phyloP scores from a whole-genome alignment of 2,113 vertebrate species.

The Hypomesus transpacificus region DNA sequence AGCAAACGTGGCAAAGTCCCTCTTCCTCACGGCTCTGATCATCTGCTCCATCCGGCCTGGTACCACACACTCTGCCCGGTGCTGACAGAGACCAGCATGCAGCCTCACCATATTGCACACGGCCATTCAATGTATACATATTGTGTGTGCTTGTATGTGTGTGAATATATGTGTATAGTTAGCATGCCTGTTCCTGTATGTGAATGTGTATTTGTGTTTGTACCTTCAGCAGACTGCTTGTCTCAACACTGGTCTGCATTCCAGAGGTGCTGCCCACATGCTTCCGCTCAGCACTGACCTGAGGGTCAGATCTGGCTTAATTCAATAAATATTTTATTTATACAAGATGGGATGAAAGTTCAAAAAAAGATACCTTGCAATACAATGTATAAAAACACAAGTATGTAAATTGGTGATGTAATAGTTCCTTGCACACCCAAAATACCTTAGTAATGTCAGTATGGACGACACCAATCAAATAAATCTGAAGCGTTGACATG shows the following conservation, averaged over 20 bases:
- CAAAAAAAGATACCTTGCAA: no score
- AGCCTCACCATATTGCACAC: not conserved
- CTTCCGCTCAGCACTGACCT: slow-evolving; percentile 88
- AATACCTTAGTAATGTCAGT: no score
- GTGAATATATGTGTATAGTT: not conserved
- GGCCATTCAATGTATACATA: not conserved
- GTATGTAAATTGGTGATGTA: no score
- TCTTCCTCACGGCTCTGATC: slow-evolving; percentile 70
- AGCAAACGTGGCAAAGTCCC: slow-evolving; percentile 83
- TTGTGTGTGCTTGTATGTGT: not conserved
- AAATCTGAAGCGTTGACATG: no score
- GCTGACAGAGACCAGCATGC: slow-evolving; percentile 56
- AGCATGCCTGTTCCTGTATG: not conserved
- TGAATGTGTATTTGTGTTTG: not conserved
- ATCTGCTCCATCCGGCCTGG: slow-evolving; percentile 81
- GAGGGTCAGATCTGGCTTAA: not conserved
- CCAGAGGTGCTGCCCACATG: slow-evolving; percentile 81
- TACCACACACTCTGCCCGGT: slow-evolving; percentile 82
- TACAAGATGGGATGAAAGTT: no score
- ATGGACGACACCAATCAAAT: no score
- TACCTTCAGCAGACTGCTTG: slow-evolving; percentile 87
- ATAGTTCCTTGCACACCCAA: no score
- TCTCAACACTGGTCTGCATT: slow-evolving; percentile 92
- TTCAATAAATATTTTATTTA: not conserved
- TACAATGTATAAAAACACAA: no score